These are phyloP conservation scores for Monodelphis domestica DNA, from an alignment of 2,797 vertebrate species.

Conservation along the genomic window DNA sequence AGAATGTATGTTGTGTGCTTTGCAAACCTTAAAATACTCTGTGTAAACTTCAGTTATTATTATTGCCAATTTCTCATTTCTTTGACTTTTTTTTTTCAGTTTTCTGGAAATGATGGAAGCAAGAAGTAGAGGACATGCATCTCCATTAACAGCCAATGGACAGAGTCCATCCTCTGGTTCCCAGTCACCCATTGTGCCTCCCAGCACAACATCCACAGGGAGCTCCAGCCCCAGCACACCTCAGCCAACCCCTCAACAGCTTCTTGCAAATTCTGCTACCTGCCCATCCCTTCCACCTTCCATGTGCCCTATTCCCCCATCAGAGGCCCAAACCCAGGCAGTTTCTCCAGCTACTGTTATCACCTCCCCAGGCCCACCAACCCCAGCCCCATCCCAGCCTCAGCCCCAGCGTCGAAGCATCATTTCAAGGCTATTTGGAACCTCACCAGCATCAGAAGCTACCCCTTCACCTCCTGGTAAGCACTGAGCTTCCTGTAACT, in stretches of 20 bases:
- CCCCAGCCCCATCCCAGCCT: constrained; percentile 52
- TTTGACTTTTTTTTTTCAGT: constrained; percentile 81
- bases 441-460: constrained; percentile 80
- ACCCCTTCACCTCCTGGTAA: constrained; percentile 86
- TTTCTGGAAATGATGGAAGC: constrained; percentile 96
- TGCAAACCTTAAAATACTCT: background rate
- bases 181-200: constrained; percentile 93
- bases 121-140: constrained; percentile 89
- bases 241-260: constrained; percentile 81
- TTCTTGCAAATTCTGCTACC: constrained; percentile 56
- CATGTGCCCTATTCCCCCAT: constrained; percentile 72
- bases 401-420: constrained; percentile 89
- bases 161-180: constrained; percentile 96
- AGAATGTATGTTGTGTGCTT: background rate
- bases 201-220: constrained; percentile 89
- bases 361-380: constrained; percentile 42
- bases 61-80: background rate
- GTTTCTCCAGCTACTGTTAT: background rate
- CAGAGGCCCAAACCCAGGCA: constrained; percentile 56
- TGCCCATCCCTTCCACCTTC: constrained; percentile 77
- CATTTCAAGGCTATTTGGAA: constrained; percentile 94
- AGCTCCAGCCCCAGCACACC: constrained; percentile 95
- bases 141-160: constrained; percentile 89
- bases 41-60: background rate
- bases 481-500: constrained; percentile 47